A percentile compares a stretch with the other conserved stretches of the same genome.
These are phyloP conservation scores for Oxyteleia sp. DNA, from an alignment of 2,888 invertebrate genomes.

Conservation along the genomic window DNA sequence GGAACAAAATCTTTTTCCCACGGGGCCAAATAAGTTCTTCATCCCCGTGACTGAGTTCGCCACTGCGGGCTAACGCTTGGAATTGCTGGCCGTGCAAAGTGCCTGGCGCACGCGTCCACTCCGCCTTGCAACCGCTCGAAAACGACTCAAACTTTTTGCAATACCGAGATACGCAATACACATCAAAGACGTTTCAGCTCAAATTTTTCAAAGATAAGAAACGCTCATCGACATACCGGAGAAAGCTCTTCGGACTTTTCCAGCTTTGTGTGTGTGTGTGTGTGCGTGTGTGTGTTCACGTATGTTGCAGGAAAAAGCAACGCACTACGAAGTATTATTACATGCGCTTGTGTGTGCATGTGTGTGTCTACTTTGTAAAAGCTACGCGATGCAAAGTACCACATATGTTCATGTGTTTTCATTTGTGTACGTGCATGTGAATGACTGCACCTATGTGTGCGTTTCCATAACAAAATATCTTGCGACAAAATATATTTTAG, in stretches of 20 bases:
- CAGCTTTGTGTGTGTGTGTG: conserved; percentile 4
- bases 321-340: background rate
- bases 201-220: conserved; percentile 64
- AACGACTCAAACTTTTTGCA: conserved; percentile 47
- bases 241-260: conserved; percentile 21
- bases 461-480: too few relatives aligned
- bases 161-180: conserved; percentile 36
- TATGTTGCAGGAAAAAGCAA: background rate
- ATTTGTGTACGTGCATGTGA: too few relatives aligned
- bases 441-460: too few relatives aligned
- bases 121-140: conserved; percentile 33
- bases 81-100: conserved; percentile 51
- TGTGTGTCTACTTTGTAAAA: too few relatives aligned
- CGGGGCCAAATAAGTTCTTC: conserved; percentile 55
- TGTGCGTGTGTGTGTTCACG: background rate
- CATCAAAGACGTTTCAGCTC: conserved; percentile 56
- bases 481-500: too few relatives aligned
- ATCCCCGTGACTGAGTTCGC: conserved; percentile 39
- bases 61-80: conserved; percentile 14
- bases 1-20: conserved; percentile 64
- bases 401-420: too few relatives aligned
- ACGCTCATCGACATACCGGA: conserved; percentile 58
- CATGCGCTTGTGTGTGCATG: too few relatives aligned
- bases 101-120: conserved; percentile 36
- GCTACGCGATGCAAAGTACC: background rate